Base-by-base conservation (phyloP, 1,140 invertebrate species). In the Ephestia elutella region DNA sequence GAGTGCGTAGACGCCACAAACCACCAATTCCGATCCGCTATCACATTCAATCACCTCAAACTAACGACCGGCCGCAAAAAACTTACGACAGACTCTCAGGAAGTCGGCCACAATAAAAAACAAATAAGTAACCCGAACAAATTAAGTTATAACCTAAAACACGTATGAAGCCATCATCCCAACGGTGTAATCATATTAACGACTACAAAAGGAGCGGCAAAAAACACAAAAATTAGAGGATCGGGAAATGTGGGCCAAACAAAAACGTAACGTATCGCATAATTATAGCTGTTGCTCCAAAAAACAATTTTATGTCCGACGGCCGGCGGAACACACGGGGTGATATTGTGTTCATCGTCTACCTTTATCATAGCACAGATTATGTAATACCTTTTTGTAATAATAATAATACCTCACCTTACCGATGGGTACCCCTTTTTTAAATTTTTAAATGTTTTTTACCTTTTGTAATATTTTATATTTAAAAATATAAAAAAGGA, bases 121-220 rank as follows among this genome's bases (percentile, higher is more conserved):
- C 85, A 86, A 88, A 86, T 85, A 88, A 86, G 73, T 75, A 78
- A 84, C 75, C 66, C 83, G 78, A 71, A 69, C 82, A 87, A 87
- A 87, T 87, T 87, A 87, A 87, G 85, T 87, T 87, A 87, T 87
- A 87, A 87, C 80, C 82, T 87, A 84, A 84, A 86, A 86, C 85
- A 85, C 78, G 85, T 87, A 87, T 87, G 83, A 87, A 87, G 85
- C 85, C 83, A 87, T 87, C 85, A 87, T 85, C 83, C 77, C 76
- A 78, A 85, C 77, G 80, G 78, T 85, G 83, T 87, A 87, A 87
- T 87, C 85, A 87, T 87, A 86, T 87, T 87, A 87, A 87, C 85
- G 82, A 85, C 82, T 86, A 87, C 83, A 87, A 87, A 87, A 86
- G 83, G 79, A 75, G 73, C 73, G 78, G 82, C 82, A 86, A 86